Base-by-base conservation (phyloP, 2,797 vertebrate genomes). In the Alosa sapidissima region DNA sequence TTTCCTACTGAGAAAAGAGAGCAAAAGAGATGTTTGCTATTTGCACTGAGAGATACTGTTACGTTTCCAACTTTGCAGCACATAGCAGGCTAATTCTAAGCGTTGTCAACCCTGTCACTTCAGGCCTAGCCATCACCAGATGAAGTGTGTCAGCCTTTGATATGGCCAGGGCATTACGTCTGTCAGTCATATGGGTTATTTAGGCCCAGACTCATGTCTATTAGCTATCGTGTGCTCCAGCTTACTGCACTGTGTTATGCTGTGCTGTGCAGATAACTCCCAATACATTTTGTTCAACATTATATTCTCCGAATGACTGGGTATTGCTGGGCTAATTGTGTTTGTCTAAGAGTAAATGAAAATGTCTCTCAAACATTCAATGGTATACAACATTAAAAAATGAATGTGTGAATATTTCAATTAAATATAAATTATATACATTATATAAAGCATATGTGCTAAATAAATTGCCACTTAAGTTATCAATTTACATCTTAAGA, bases 81-180 rank as follows among this genome's bases (percentile, higher is more conserved):
- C 1, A 60, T 9, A 60, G 58, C 5, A 24, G n/a, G 13, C 65
- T 36, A 13, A 65, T 65, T 33, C 62, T 33, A 28, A 10, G 62
- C 62, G 33, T 36, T 36, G 65, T 72, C 65, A 72, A 36, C 65
- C 65, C 13, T 65, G 62, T 36, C 65, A 72, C 65, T 72, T 41
- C 28, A 36, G 3, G 11, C 10, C 65, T 11, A 33, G 24, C 65
- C 13, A 16, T 72, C 33, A 14, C 3, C 62, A 16, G 65, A 10
- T 13, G 28, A 41, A 13, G 3, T 1, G 10, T 68, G 65, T 36
- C 28, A 68, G 28, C 21, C 21, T 60, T 24, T 60, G 58, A 60
- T 60, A 60, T 24, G 21, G 58, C 49, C 49, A 8, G 49, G 49
- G 49, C 21, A 60, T 36, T 5, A 14, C 3, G 3, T 72, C 28